Percentiles rank a stretch among this genome's conserved stretches.
Evolutionary conservation across 2,113 vertebrate genomes (phyloP).

Genomic region (Mus pahari): DNA sequence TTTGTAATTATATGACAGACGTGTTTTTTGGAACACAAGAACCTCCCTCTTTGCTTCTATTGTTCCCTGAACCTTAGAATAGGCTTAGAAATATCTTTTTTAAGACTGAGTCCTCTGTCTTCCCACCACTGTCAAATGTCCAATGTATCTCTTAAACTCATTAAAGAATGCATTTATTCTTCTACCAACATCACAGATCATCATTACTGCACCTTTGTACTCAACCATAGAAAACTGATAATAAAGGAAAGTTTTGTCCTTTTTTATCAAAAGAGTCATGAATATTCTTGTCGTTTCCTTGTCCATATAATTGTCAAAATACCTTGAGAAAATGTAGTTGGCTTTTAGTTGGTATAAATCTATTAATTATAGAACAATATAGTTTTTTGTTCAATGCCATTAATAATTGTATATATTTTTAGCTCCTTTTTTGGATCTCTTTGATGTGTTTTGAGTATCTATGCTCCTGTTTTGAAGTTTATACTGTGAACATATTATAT

Average conservation of each 20-base stretch:
- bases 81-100: not conserved
- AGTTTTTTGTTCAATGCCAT: not conserved
- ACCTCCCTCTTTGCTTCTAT: not conserved
- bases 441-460: not conserved
- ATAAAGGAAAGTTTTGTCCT: not conserved
- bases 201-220: not conserved
- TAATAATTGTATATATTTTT: not conserved
- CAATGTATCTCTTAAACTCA: not conserved
- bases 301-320: not conserved
- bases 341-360: not conserved
- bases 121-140: not conserved
- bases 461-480: not conserved
- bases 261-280: not conserved
- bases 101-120: not conserved
- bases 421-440: not conserved
- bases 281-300: not conserved
- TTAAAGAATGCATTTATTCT: not conserved
- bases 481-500: not conserved
- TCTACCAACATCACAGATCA: not conserved
- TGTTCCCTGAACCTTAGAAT: not conserved
- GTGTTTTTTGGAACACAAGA: not conserved
- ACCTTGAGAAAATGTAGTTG: not conserved
- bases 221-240: not conserved
- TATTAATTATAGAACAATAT: not conserved
- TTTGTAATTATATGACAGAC: not conserved